A percentile compares a stretch with the other conserved stretches of the same genome.
These are phyloP conservation scores for Ursus arctos DNA, from an alignment of 2,113 vertebrate species.

Conservation along the genomic window DNA sequence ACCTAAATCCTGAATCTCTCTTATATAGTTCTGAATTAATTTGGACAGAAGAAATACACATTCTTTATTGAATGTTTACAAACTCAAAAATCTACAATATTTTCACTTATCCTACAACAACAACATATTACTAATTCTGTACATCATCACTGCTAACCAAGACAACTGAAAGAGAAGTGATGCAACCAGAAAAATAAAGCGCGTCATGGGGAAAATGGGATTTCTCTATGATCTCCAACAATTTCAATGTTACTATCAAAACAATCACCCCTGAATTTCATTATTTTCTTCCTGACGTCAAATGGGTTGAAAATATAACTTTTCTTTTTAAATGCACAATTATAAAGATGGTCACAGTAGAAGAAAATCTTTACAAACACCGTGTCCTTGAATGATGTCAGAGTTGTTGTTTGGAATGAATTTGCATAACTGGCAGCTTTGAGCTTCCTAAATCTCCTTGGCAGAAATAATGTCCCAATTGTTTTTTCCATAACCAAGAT, in stretches of 20 bases:
- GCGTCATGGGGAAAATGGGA: not conserved
- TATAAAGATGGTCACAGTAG: constrained; percentile 38
- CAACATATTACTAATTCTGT: not conserved
- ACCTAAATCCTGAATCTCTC: not conserved
- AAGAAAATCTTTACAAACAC: constrained; percentile 42
- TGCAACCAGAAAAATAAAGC: constrained; percentile 31
- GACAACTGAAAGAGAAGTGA: not conserved
- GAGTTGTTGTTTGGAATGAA: constrained; percentile 55
- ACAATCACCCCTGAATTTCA: constrained; percentile 45
- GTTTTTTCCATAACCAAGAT: constrained; percentile 68
- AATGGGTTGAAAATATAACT: constrained; percentile 57
- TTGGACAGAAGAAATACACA: not conserved
- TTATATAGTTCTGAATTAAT: constrained; percentile 22
- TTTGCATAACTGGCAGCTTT: constrained; percentile 73
- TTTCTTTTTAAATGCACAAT: constrained; percentile 21
- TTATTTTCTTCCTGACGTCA: constrained; percentile 65
- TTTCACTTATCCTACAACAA: not conserved
- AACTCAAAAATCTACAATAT: not conserved
- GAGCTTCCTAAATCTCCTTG: constrained; percentile 67
- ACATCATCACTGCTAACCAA: not conserved
- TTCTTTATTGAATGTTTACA: constrained; percentile 22
- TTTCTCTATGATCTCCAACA: constrained; percentile 55
- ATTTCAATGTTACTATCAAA: constrained; percentile 60
- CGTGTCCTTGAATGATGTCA: constrained; percentile 61
- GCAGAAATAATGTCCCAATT: constrained; percentile 66